Evolutionary conservation across 2,888 invertebrate species (phyloP).

Genomic region (Drosophila incognita): DNA sequence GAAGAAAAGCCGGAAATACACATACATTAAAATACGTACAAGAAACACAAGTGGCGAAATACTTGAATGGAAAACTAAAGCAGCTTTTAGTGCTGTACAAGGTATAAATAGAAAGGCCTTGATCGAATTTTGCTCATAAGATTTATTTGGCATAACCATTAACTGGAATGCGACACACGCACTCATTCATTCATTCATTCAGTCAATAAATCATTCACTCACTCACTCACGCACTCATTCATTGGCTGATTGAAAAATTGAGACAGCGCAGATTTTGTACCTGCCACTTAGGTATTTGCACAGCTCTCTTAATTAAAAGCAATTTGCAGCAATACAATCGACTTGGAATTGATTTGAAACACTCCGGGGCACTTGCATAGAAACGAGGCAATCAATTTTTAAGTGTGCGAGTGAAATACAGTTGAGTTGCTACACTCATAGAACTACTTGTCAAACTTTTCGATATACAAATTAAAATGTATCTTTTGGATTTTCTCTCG

Average conservation of each 20-base stretch:
- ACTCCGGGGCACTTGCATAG: conserved; percentile 26
- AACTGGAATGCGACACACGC: background rate
- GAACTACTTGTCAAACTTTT: background rate
- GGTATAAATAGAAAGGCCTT: background rate
- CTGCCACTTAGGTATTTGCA: conserved; percentile 36
- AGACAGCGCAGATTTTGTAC: conserved; percentile 18
- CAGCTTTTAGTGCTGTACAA: conserved; percentile 34
- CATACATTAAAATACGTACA: conserved; percentile 75
- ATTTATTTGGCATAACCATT: conserved; percentile 23
- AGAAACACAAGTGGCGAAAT: conserved; percentile 56
- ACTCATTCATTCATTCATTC: background rate
- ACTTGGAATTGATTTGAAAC: conserved; percentile 68
- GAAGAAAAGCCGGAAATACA: conserved; percentile 68
- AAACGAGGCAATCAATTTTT: background rate
- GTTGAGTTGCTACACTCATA: background rate
- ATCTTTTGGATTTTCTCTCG: background rate
- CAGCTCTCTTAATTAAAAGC: conserved; percentile 78
- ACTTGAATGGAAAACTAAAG: conserved; percentile 33
- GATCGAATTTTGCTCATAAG: background rate
- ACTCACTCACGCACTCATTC: conserved; percentile 26
- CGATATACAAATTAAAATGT: background rate
- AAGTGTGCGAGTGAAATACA: background rate
- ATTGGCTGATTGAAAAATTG: conserved; percentile 47
- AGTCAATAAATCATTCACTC: background rate
- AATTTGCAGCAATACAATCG: conserved; percentile 72